phyloP scores from a whole-genome alignment of 2,797 vertebrate species.

The Gephyroberyx darwinii region DNA sequence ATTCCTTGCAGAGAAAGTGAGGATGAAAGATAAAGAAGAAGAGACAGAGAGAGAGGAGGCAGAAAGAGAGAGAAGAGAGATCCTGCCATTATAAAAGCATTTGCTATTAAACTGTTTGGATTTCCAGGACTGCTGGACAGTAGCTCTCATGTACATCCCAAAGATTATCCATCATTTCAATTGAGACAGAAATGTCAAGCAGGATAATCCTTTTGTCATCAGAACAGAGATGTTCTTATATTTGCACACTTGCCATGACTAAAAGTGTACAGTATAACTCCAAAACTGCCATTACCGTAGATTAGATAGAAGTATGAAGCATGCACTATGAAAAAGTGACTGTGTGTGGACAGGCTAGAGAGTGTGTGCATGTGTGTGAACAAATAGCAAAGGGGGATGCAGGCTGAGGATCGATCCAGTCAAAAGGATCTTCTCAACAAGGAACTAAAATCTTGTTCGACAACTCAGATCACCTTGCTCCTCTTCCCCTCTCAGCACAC shows the following conservation, averaged over 20 bases:
- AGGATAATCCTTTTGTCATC: conserved; percentile 1
- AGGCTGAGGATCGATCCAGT: no score
- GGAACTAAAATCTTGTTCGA: not conserved
- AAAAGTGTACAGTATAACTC: not conserved
- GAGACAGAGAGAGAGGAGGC: no score
- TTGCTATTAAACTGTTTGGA: no score
- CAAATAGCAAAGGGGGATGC: not conserved
- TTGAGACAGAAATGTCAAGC: not conserved
- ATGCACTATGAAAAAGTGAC: no score
- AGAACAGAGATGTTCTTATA: not conserved
- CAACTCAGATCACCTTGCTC: not conserved
- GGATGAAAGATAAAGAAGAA: not conserved
- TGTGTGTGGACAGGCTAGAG: not conserved
- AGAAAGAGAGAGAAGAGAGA: no score
- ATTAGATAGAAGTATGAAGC: not conserved
- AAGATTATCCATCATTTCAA: conserved; percentile 5
- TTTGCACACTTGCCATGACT: not conserved
- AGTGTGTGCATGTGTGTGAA: conserved; percentile 3
- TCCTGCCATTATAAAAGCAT: no score
- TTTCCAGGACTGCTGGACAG: not conserved
- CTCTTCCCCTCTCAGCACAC: no score
- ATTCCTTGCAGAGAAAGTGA: conserved; percentile 1
- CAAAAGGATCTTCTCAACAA: not conserved
- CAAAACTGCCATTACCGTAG: not conserved
- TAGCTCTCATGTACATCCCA: not conserved